Conservation (phyloP, 2,888 invertebrate genomes). For the Pyrrhosoma nymphula region DNA sequence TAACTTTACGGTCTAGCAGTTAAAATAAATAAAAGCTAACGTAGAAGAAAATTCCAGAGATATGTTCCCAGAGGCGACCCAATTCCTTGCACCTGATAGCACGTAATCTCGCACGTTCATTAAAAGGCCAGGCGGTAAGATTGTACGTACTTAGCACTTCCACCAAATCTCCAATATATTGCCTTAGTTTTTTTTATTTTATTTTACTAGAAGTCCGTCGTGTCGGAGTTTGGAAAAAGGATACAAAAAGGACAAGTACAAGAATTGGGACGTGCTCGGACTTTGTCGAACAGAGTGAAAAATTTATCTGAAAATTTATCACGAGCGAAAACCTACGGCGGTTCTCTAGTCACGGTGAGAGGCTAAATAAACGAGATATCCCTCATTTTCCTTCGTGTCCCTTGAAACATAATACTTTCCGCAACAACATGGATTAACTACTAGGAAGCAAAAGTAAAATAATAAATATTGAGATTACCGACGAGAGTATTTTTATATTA, state of each 20-base stretch:
- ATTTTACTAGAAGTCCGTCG: neutral
- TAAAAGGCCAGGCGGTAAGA: neutral
- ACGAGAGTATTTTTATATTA: too few species aligned
- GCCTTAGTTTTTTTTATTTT: neutral
- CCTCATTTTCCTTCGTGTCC: too few species aligned
- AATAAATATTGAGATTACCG: too few species aligned
- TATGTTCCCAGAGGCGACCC: neutral
- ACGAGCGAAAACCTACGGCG: neutral
- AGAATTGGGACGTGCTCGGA: neutral
- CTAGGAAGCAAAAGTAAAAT: too few species aligned
- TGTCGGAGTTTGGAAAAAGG: neutral
- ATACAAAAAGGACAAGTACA: neutral
- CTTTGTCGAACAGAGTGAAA: neutral
- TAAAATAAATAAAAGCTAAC: neutral
- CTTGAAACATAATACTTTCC: too few species aligned
- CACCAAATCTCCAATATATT: neutral
- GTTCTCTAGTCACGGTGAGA: too few species aligned
- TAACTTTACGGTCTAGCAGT: neutral
- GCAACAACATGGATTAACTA: too few species aligned
- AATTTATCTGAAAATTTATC: neutral
- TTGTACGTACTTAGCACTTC: constrained; percentile 9
- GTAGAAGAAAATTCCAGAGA: neutral
- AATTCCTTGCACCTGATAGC: constrained; percentile 21
- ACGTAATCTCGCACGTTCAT: neutral
- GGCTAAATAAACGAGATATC: too few species aligned